These are phyloP conservation scores for Charanyca ferruginea DNA, from an alignment of 2,888 invertebrate genomes.

Conservation along the genomic window DNA sequence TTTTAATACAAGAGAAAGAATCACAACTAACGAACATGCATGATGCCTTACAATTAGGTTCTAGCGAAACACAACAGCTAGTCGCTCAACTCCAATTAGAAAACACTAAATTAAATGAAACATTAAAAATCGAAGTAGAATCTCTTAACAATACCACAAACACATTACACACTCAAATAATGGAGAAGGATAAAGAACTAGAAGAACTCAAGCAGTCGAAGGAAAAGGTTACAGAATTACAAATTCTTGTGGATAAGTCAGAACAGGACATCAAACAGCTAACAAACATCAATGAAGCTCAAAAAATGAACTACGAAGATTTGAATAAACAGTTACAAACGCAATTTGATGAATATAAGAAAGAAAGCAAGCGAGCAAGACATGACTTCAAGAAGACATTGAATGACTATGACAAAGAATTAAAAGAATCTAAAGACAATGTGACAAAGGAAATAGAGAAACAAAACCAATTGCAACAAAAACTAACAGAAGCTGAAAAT, in stretches of 20 bases:
- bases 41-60: conserved; percentile 75
- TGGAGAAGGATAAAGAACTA: conserved; percentile 79
- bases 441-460: conserved; percentile 82
- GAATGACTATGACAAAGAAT: conserved; percentile 88
- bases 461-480: conserved; percentile 80
- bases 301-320: conserved; percentile 88
- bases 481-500: conserved; percentile 81
- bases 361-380: conserved; percentile 87
- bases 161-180: conserved; percentile 76
- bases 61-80: conserved; percentile 77
- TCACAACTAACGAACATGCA: conserved; percentile 74
- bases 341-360: conserved; percentile 86
- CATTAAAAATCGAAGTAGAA: conserved; percentile 81
- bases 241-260: conserved; percentile 83
- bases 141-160: conserved; percentile 80
- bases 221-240: conserved; percentile 83
- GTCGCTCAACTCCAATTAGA: conserved; percentile 80
- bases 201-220: conserved; percentile 80
- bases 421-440: conserved; percentile 82
- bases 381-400: conserved; percentile 91
- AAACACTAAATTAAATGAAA: conserved; percentile 80
- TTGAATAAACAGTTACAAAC: conserved; percentile 84
- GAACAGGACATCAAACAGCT: conserved; percentile 86
- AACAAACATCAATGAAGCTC: conserved; percentile 86
- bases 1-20: conserved; percentile 77